These are phyloP conservation scores for Cheilosia grossa DNA, from an alignment of 2,888 invertebrate genomes.

Conservation along the genomic window DNA sequence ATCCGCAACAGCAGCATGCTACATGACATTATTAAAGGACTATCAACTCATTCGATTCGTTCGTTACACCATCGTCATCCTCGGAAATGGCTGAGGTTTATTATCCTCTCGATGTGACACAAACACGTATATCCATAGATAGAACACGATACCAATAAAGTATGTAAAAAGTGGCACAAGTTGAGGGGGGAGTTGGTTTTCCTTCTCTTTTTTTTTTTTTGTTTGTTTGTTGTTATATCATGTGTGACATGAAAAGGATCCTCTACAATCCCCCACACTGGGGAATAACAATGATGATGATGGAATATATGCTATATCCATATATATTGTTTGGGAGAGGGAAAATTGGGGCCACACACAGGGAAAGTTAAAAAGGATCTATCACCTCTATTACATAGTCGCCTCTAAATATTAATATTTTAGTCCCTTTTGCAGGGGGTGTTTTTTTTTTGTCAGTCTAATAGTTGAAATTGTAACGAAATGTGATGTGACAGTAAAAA, in stretches of 20 bases:
- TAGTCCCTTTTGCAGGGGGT: slow-evolving; percentile 41
- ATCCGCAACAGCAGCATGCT: slow-evolving; percentile 30
- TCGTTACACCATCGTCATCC: slow-evolving; percentile 1
- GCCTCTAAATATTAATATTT: slow-evolving; percentile 65
- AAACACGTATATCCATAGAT: not conserved
- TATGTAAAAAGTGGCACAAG: not conserved
- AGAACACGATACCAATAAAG: not conserved
- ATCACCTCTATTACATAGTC: slow-evolving; percentile 56
- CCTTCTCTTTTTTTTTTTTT: too few species aligned
- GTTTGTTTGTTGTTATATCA: slow-evolving; percentile 1
- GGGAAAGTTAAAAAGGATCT: slow-evolving; percentile 50
- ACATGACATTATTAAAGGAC: slow-evolving; percentile 72
- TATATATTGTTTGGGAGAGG: not conserved
- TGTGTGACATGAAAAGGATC: slow-evolving; percentile 36
- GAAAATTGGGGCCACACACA: slow-evolving; percentile 14
- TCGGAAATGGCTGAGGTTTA: slow-evolving; percentile 1
- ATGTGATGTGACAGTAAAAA: slow-evolving; percentile 54
- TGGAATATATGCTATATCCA: slow-evolving; percentile 2
- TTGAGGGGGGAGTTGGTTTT: not conserved
- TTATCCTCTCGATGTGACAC: slow-evolving; percentile 9
- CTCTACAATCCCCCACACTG: not conserved
- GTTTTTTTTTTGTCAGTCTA: not conserved
- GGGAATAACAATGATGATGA: slow-evolving; percentile 40
- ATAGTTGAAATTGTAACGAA: slow-evolving; percentile 35
- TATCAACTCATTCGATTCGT: slow-evolving; percentile 52